Base-by-base conservation (phyloP, 2,888 invertebrate genomes). In the Cerceris rybyensis region DNA sequence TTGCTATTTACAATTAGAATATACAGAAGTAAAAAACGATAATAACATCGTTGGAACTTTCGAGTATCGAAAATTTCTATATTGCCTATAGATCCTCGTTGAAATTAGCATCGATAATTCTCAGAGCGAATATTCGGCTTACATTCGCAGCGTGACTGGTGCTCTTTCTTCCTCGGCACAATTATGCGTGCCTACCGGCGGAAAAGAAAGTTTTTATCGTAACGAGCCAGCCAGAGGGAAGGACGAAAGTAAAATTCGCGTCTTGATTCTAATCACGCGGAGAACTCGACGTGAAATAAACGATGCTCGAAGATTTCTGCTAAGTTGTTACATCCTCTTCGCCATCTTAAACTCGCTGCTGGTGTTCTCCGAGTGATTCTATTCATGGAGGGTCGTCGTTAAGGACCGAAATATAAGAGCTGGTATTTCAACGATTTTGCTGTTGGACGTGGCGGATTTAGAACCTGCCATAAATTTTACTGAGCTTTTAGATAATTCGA, bases 261-360 rank as follows among this genome's bases (percentile, higher is more conserved):
- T 81, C 75, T 71, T 54, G 75, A 87, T 83, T 88, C 85, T 81
- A 86, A 86, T 85, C 88, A 86, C 83, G 85, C 78, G 63, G 49
- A 54, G 76, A 73, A 52, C 70, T 71, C 75, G 72, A 54, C 70
- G 71, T 73, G 79, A 81, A 83, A 83, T 28, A 28, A 28, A 28
- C 78, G 78, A 50, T 52, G 71, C 50, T 61, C 67, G 16, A 39
- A 43, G 65, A 11, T 42, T 75, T 75, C 71, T 60, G 52, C 46
- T 60, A 54, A 60, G 57, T 41, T 42, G 46, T 75, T 65, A 65
- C 75, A 73, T 66, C 11, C 64, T 70, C 57, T 50, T 55, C 39
- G 17, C 39, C 41, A 50, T 49, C 9, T 7, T 46, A 11, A 2
- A 46, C 6, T 7, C 9, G 46, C 14, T 58, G 28, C 39, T 17